A percentile compares a stretch with the other conserved stretches of the same genome.
These are phyloP conservation scores for Agrochola litura DNA, from an alignment of 2,888 invertebrate genomes.

Conservation along the genomic window DNA sequence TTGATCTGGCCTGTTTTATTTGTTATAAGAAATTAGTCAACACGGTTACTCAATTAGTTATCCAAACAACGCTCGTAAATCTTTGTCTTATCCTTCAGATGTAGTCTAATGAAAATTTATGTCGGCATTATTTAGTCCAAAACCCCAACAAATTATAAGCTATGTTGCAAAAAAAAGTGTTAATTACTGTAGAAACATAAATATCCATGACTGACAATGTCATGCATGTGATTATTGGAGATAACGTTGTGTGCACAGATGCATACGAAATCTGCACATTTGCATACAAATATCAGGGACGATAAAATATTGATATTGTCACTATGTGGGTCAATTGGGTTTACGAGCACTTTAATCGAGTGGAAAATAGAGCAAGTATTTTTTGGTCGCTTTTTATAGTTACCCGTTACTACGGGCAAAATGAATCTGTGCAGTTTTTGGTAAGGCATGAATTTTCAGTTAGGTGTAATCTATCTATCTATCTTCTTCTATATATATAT, in stretches of 20 bases:
- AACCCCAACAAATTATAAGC: conserved; percentile 50
- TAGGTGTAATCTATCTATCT: no score
- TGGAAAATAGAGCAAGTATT: conserved; percentile 22
- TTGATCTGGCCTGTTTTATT: conserved; percentile 30
- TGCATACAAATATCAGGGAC: conserved; percentile 41
- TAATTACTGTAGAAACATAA: conserved; percentile 15
- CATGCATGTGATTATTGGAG: conserved; percentile 19
- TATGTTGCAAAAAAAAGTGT: conserved; percentile 32
- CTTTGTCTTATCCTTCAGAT: conserved; percentile 63
- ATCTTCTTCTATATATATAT: no score
- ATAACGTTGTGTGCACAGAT: conserved; percentile 15
- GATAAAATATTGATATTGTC: conserved; percentile 47
- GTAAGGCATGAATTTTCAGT: no score
- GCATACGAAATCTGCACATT: conserved; percentile 44
- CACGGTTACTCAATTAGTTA: conserved; percentile 55
- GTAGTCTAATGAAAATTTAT: conserved; percentile 69
- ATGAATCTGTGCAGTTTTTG: no score
- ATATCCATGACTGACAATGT: background rate
- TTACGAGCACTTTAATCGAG: conserved; percentile 1
- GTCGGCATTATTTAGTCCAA: conserved; percentile 54
- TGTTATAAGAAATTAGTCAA: conserved; percentile 44
- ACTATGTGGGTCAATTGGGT: conserved; percentile 47
- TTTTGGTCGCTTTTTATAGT: conserved; percentile 11
- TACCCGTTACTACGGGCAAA: background rate
- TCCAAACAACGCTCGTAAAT: conserved; percentile 64